phyloP scores from a whole-genome alignment of 1,140 invertebrate species.

The Apis cerana region DNA sequence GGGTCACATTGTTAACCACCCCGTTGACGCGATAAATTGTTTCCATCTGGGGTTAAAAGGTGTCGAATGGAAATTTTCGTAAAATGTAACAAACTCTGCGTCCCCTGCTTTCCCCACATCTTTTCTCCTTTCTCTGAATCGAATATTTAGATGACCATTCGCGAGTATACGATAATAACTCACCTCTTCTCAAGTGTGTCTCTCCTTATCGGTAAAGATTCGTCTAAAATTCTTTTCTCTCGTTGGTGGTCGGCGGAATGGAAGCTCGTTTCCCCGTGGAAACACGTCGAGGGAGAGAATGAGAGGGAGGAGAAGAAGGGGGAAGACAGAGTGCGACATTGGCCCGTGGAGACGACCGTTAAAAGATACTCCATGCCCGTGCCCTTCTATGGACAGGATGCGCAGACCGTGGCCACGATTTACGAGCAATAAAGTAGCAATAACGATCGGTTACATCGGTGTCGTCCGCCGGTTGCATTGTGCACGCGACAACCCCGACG shows the following conservation, averaged over 20 bases:
- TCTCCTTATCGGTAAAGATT: no score
- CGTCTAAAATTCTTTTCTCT: conserved; percentile 6
- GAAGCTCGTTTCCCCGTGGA: not conserved
- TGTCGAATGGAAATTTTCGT: not conserved
- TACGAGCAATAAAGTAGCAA: conserved; percentile 78
- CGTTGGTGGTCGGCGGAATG: conserved; percentile 7
- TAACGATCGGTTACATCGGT: conserved; percentile 73
- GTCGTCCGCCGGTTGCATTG: conserved; percentile 61
- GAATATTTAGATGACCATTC: no score
- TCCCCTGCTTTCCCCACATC: no score
- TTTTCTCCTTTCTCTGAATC: no score
- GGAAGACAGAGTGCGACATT: conserved; percentile 15
- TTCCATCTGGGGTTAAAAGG: not conserved
- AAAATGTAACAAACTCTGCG: no score
- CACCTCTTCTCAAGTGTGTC: no score
- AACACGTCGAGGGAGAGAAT: no score
- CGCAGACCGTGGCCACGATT: conserved; percentile 66
- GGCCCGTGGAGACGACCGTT: conserved; percentile 48
- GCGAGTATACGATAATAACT: no score
- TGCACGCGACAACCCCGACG: conserved; percentile 56
- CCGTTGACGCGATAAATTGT: not conserved
- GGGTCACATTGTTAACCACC: not conserved
- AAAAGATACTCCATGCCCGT: conserved; percentile 59
- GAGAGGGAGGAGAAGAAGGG: not conserved
- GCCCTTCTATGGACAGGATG: conserved; percentile 50